Conservation (phyloP, 2,888 invertebrate genomes). For the Hemicrepidius hirtus region DNA sequence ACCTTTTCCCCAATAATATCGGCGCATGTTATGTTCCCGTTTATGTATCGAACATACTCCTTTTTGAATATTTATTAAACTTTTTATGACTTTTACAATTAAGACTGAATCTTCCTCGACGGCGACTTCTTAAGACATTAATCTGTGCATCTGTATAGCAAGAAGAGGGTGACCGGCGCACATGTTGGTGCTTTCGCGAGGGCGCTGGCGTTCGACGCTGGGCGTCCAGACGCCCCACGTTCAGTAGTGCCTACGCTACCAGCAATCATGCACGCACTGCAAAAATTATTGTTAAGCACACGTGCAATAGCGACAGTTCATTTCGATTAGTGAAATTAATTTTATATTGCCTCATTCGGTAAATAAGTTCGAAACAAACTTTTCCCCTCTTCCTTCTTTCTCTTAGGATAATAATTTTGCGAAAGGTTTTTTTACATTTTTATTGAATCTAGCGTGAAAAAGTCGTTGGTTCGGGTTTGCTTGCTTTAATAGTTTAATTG, state of each 20-base stretch:
- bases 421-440: background rate
- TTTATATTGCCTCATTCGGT: conserved; percentile 10
- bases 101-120: background rate
- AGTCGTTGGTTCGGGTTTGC: background rate
- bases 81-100: too few species aligned
- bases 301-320: conserved; percentile 51
- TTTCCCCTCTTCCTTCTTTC: conserved; percentile 1
- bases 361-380: conserved; percentile 17
- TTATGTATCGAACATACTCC: too few species aligned
- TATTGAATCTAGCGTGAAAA: background rate
- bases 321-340: conserved; percentile 39
- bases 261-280: conserved; percentile 59
- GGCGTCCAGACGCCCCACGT: conserved; percentile 59
- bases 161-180: conserved; percentile 59
- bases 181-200: conserved; percentile 55
- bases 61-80: too few species aligned
- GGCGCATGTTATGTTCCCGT: too few species aligned
- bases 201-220: conserved; percentile 59
- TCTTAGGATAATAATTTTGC: background rate
- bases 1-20: too few species aligned
- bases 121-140: conserved; percentile 35
- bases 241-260: conserved; percentile 62
- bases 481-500: conserved; percentile 28
- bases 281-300: conserved; percentile 52
- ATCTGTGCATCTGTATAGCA: conserved; percentile 58